These are phyloP conservation scores for Drymonia ruficornis DNA, from an alignment of 2,888 invertebrate genomes.

Conservation along the genomic window DNA sequence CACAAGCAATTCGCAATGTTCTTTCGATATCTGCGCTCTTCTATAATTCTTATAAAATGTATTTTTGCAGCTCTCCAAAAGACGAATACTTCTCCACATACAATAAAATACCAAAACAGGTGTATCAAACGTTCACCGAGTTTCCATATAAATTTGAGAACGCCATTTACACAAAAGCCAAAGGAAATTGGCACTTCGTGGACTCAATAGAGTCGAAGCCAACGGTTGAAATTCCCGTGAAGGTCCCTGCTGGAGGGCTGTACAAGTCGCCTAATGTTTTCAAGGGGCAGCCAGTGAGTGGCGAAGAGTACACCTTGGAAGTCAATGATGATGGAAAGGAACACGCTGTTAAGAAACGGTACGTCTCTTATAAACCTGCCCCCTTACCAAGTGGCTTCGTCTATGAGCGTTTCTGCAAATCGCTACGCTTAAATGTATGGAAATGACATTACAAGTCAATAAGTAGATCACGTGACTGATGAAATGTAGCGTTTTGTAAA, in stretches of 20 bases:
- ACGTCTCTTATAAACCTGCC: constrained; percentile 16
- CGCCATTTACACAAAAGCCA: constrained; percentile 44
- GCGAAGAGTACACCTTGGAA: constrained; percentile 52
- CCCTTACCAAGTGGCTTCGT: too few species aligned
- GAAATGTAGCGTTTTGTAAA: too few species aligned
- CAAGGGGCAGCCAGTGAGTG: constrained; percentile 54
- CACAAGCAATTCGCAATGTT: too few species aligned
- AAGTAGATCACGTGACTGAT: too few species aligned
- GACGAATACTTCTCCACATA: constrained; percentile 42
- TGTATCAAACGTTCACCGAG: constrained; percentile 43
- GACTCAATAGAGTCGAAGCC: constrained; percentile 58
- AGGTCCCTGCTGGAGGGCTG: constrained; percentile 66
- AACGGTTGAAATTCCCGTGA: constrained; percentile 58
- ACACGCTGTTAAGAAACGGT: constrained; percentile 57
- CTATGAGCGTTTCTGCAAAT: too few species aligned
- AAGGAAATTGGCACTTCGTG: constrained; percentile 44
- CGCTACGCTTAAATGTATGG: too few species aligned
- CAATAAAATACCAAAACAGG: constrained; percentile 48
- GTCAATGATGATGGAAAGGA: constrained; percentile 52
- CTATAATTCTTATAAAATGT: too few species aligned
- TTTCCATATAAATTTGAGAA: constrained; percentile 66
- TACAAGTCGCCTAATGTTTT: constrained; percentile 64
- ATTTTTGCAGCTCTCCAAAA: constrained; percentile 47
- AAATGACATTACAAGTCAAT: too few species aligned
- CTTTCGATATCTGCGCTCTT: too few species aligned